Conservation (phyloP, 2,113 vertebrate species). For the Labeo catla region DNA sequence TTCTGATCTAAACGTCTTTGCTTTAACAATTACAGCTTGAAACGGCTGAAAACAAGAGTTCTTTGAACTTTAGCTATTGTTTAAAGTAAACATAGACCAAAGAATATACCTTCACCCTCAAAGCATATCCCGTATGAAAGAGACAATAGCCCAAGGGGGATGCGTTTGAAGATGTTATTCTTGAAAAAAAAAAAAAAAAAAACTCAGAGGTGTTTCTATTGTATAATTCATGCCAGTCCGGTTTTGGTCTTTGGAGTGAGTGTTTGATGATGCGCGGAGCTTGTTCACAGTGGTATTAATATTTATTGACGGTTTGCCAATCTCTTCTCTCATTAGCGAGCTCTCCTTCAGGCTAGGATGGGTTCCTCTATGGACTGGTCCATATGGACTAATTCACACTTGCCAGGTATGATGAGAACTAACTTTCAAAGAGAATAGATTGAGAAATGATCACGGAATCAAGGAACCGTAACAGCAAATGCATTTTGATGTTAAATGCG, state of each 20-base stretch:
- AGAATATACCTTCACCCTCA: slow-evolving; percentile 39
- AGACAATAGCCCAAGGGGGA: slow-evolving; percentile 46
- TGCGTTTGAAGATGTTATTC: slow-evolving; percentile 51
- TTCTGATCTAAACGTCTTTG: background rate
- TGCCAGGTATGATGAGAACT: background rate
- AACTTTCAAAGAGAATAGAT: slow-evolving; percentile 8
- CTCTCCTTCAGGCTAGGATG: slow-evolving; percentile 6
- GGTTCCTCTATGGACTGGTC: background rate
- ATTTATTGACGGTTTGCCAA: slow-evolving; percentile 54
- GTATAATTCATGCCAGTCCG: slow-evolving; percentile 55
- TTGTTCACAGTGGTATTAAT: slow-evolving; percentile 52
- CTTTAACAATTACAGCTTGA: background rate
- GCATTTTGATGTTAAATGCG: background rate
- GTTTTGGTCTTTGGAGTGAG: slow-evolving; percentile 38
- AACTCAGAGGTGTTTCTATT: slow-evolving; percentile 49
- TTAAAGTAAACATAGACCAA: slow-evolving; percentile 29
- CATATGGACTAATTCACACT: slow-evolving; percentile 22
- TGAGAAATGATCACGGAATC: background rate
- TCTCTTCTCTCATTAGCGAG: slow-evolving; percentile 18
- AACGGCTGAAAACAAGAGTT: background rate
- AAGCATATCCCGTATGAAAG: slow-evolving; percentile 46
- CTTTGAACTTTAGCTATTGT: slow-evolving; percentile 36
- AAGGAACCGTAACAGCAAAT: background rate
- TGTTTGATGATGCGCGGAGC: slow-evolving; percentile 51
- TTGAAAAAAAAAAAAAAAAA: slow-evolving; percentile 12